These are phyloP conservation scores for Gymnocephalus cernua DNA, from an alignment of 2,113 vertebrate species.

Conservation along the genomic window DNA sequence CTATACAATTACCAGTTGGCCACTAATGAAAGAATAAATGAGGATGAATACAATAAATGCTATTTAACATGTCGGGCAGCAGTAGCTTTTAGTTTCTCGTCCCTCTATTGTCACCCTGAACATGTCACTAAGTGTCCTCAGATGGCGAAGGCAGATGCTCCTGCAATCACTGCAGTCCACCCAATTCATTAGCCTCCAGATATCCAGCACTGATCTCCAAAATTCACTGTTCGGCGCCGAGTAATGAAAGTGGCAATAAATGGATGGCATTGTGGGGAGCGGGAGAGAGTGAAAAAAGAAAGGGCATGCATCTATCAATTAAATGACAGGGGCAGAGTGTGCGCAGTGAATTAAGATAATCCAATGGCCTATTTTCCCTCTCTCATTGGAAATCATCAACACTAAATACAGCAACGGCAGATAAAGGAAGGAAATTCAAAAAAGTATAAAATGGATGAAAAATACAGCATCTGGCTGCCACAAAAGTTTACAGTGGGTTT, in stretches of 20 bases:
- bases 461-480: conserved; percentile 65
- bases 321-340: conserved; percentile 67
- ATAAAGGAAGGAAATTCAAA: conserved; percentile 73
- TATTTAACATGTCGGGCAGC: conserved; percentile 30
- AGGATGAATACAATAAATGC: conserved; percentile 31
- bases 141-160: conserved; percentile 51
- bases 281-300: conserved; percentile 10
- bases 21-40: conserved; percentile 8
- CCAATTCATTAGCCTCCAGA: conserved; percentile 65
- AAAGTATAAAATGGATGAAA: conserved; percentile 65
- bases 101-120: conserved; percentile 44
- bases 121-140: conserved; percentile 45
- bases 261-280: conserved; percentile 59
- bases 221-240: conserved; percentile 52
- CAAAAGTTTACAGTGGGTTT: conserved; percentile 61
- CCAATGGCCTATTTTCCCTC: conserved; percentile 65
- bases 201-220: conserved; percentile 61
- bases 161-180: conserved; percentile 55
- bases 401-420: conserved; percentile 73
- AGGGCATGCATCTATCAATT: conserved; percentile 70
- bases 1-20: conserved; percentile 27
- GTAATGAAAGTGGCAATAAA: conserved; percentile 74
- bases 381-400: conserved; percentile 76
- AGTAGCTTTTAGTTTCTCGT: conserved; percentile 47
- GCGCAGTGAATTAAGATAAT: conserved; percentile 73